phyloP scores from a whole-genome alignment of 2,113 vertebrate species.

The Eptesicus fuscus region DNA sequence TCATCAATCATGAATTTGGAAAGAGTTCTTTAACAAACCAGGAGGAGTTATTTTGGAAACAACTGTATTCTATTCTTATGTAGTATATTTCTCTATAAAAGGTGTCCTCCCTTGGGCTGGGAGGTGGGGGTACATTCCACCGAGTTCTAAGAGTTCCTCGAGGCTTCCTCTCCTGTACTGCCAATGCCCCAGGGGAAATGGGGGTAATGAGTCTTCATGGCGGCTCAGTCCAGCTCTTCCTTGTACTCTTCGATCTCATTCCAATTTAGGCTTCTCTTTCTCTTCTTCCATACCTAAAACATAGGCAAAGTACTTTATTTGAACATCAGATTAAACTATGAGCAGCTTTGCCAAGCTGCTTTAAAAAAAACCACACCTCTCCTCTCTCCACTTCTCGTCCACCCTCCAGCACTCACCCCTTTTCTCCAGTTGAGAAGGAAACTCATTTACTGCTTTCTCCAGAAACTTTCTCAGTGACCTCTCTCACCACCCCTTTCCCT shows the following conservation, averaged over 20 bases:
- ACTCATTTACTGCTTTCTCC: conserved; percentile 44
- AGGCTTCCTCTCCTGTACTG: conserved; percentile 53
- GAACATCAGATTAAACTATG: neutral
- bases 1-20: conserved; percentile 12
- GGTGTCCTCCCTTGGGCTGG: neutral
- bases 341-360: neutral
- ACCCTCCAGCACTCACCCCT: neutral
- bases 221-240: conserved; percentile 16
- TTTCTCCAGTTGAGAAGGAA: conserved; percentile 36
- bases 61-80: conserved; percentile 11
- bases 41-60: conserved; percentile 53
- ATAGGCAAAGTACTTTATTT: conserved; percentile 59
- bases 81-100: conserved; percentile 19
- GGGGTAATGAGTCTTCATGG: conserved; percentile 33
- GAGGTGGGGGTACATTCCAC: conserved; percentile 22
- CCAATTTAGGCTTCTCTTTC: conserved; percentile 81
- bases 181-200: neutral
- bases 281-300: conserved; percentile 84
- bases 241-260: conserved; percentile 68
- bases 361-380: neutral
- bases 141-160: neutral
- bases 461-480: conserved; percentile 40
- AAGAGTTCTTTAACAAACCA: conserved; percentile 54
- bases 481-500: neutral
- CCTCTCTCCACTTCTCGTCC: neutral